A percentile compares a stretch with the other conserved stretches of the same genome.
Evolutionary conservation across 1,140 invertebrate species (phyloP).

Genomic region (Cryptotermes secundus): DNA sequence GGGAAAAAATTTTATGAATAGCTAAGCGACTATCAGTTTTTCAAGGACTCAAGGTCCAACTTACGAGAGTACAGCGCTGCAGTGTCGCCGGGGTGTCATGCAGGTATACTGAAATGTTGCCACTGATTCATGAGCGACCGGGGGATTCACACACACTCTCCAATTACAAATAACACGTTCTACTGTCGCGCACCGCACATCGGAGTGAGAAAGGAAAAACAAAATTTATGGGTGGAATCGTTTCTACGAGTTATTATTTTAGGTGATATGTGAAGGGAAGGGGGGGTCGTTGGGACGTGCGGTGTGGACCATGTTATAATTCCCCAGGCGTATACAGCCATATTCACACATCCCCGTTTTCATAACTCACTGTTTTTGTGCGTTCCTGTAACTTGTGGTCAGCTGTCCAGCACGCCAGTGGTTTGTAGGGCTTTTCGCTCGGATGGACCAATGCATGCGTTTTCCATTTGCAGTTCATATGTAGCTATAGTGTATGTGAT

Average conservation of each 20-base stretch:
- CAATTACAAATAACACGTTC: background rate
- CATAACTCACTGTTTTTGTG: conserved; percentile 6
- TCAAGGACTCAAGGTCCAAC: background rate
- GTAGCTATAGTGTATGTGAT: too few species aligned
- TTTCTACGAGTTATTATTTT: conserved; percentile 3
- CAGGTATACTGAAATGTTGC: background rate
- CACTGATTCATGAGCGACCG: background rate
- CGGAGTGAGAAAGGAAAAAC: background rate
- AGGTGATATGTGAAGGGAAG: background rate
- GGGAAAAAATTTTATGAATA: too few species aligned
- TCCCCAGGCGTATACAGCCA: background rate
- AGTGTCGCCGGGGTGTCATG: background rate
- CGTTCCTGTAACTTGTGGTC: background rate
- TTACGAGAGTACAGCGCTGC: background rate
- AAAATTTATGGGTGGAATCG: background rate
- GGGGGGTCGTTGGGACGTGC: too few species aligned
- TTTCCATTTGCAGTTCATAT: background rate
- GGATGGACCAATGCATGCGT: background rate
- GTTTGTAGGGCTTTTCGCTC: background rate
- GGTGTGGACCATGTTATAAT: background rate
- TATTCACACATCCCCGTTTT: background rate
- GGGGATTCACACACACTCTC: background rate
- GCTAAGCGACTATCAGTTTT: too few species aligned
- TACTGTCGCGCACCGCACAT: background rate
- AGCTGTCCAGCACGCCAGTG: background rate